Evolutionary conservation across 2,888 invertebrate genomes (phyloP), one percentile per base, ranked within the genome.

Genomic region (Salticus scenicus): DNA sequence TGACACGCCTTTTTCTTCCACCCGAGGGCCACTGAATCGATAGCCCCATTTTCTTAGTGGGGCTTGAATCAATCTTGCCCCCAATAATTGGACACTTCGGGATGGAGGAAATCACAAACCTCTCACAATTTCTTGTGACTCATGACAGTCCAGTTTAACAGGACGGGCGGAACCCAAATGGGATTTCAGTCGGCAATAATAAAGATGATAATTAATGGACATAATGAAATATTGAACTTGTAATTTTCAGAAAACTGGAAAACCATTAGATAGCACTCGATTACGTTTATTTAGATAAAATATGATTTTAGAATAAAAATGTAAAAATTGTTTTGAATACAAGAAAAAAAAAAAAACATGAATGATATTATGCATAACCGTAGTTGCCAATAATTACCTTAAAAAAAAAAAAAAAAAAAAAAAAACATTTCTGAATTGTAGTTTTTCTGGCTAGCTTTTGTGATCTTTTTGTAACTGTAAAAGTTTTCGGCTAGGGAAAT

Each of bases 1-100:
- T 31, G 51, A n/a, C 51, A 74, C 81, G 81, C 81, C 81, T 63
- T 63, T 81, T 75, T 75, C 64, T 37, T 24, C 41, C 69, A 75
- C 81, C 74, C 81, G n/a, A 20, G 64, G 41, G 31, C 30, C 57
- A 12, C 17, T 7, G 31, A 73, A 77, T 77, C 70, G 74, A 75
- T 81, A 57, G 79, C 20, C 66, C n/a, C 66, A 75, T 75, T 76
- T 67, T 79, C 72, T 64, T 64, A 42, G 71, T 12, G 57, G 37
- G 28, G 71, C 67, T 28, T 28, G 57, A 33, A 75, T 75, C 69
- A 69, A 70, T 75, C 70, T 75, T 63, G 20, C 27, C 20, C 57
- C 57, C 79, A 66, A 31, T 79, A 79, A 79, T 79, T 79, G 79
- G 79, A 71, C 71, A 37, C 78, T 78, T 78, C 63, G 33, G 80